These are phyloP conservation scores for Cosmia trapezina DNA, from an alignment of 2,888 invertebrate species.

Conservation along the genomic window DNA sequence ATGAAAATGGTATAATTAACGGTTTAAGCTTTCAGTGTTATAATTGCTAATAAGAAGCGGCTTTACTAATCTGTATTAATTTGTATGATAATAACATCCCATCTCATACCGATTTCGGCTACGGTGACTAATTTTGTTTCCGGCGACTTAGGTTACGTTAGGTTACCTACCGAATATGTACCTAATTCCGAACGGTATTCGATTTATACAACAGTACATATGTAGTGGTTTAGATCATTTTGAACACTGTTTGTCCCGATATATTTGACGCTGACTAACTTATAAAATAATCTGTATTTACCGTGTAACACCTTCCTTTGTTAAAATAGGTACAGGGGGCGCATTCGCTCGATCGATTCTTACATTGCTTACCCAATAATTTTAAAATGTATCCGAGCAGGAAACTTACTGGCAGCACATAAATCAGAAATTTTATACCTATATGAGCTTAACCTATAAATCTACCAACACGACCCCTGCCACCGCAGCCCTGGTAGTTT, in stretches of 20 bases:
- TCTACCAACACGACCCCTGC: constrained; percentile 18
- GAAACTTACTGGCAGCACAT: constrained; percentile 24
- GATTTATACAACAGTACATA: not conserved
- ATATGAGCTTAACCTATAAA: constrained; percentile 20
- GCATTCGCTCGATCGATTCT: constrained; percentile 1
- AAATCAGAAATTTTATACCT: constrained; percentile 32
- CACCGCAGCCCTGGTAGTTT: not conserved
- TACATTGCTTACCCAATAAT: constrained; percentile 24
- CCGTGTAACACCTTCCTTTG: not conserved
- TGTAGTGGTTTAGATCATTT: too few species aligned
- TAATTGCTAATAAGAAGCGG: not conserved
- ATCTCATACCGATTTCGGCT: too few species aligned
- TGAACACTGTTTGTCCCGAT: too few species aligned
- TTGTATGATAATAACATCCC: too few species aligned
- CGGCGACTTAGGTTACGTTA: too few species aligned
- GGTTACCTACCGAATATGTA: not conserved
- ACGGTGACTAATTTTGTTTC: too few species aligned
- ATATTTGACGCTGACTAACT: too few species aligned
- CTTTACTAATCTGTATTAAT: not conserved
- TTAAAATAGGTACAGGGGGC: not conserved
- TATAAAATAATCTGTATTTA: not conserved
- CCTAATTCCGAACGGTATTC: not conserved
- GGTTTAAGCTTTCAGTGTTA: constrained; percentile 23
- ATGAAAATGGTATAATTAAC: constrained; percentile 25
- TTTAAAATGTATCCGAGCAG: constrained; percentile 25